phyloP scores from a whole-genome alignment of 53 echinoderm and acorn worm species.

The Antedon mediterranea region DNA sequence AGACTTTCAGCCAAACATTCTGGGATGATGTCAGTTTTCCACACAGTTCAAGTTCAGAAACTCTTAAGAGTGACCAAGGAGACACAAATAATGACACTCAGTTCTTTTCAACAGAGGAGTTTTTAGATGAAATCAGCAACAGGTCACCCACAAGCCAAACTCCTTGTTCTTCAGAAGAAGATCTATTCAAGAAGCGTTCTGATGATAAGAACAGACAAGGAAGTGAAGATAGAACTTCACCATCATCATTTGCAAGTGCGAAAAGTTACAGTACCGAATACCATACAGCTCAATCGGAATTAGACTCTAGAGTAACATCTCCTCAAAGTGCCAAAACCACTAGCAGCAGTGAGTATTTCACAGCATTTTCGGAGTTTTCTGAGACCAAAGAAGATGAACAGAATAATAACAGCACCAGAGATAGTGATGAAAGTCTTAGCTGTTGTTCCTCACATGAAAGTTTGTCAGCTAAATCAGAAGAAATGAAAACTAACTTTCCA shows the following conservation, averaged over 20 bases:
- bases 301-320: background rate
- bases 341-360: background rate
- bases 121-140: background rate
- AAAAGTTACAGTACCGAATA: background rate
- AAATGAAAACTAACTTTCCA: slow-evolving; percentile 13
- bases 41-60: slow-evolving; percentile 65
- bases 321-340: background rate
- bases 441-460: background rate
- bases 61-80: slow-evolving; percentile 62
- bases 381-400: slow-evolving; percentile 1
- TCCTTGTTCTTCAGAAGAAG: background rate
- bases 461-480: slow-evolving; percentile 2
- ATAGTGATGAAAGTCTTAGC: background rate
- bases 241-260: background rate
- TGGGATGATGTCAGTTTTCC: slow-evolving; percentile 34
- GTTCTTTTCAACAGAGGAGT: background rate
- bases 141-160: background rate
- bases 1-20: slow-evolving; percentile 11
- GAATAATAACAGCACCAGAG: background rate
- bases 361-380: background rate
- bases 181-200: background rate
- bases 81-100: slow-evolving; percentile 10
- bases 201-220: background rate
- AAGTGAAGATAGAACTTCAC: background rate
- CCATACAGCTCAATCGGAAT: background rate